A percentile compares a stretch with the other conserved stretches of the same genome.
Conservation (phyloP, 2,888 invertebrate species). For the Dioctria rufipes region DNA sequence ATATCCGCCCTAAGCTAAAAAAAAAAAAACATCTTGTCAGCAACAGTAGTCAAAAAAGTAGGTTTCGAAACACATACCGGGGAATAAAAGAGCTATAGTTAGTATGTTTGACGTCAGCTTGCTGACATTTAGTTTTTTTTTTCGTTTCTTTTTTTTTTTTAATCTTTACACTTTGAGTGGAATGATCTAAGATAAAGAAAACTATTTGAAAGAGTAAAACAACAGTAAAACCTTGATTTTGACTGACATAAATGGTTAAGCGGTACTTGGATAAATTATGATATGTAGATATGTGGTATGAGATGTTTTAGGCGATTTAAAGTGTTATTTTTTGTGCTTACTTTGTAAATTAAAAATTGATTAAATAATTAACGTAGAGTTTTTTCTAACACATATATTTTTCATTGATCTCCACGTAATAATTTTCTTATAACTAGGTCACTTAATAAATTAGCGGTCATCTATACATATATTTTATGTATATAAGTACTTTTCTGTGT, state of each 20-base stretch:
- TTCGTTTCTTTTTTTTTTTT: no score
- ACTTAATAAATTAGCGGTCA: no score
- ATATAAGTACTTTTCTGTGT: no score
- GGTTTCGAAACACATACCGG: not conserved
- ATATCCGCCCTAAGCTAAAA: not conserved
- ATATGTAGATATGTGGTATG: no score
- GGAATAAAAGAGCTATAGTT: not conserved
- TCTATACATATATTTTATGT: no score
- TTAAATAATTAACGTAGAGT: no score
- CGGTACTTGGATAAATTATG: not conserved
- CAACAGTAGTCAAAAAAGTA: not conserved
- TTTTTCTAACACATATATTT: no score
- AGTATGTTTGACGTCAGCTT: not conserved
- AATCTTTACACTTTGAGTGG: not conserved
- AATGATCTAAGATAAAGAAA: not conserved
- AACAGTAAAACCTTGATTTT: not conserved
- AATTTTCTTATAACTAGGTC: no score
- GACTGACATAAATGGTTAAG: not conserved
- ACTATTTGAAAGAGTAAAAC: not conserved
- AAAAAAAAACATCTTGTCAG: not conserved
- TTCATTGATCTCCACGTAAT: no score
- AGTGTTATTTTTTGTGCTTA: not conserved
- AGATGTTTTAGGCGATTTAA: not conserved
- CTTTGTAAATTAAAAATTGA: no score
- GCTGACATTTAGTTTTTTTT: not conserved